Percentiles rank a stretch among this genome's conserved stretches.
Conservation (phyloP, 2,113 vertebrate genomes). For the Pterocles burchelli region DNA sequence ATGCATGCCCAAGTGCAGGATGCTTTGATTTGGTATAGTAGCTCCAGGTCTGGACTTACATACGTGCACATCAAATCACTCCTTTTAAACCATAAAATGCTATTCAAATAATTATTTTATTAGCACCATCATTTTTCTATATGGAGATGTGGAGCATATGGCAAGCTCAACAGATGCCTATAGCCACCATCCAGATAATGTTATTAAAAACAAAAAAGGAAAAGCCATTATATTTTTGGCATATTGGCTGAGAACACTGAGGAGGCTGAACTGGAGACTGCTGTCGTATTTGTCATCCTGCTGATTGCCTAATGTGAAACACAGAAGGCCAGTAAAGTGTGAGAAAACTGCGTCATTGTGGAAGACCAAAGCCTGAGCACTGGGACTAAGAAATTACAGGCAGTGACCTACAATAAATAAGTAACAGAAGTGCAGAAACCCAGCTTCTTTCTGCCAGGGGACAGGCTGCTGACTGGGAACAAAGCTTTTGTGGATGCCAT, state of each 20-base stretch:
- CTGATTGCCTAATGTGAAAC: constrained; percentile 36
- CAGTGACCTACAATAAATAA: neutral
- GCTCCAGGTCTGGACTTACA: neutral
- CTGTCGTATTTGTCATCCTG: constrained; percentile 8
- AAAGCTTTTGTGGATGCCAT: neutral
- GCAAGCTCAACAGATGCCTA: constrained; percentile 20
- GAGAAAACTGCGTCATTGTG: neutral
- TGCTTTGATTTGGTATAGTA: constrained; percentile 43
- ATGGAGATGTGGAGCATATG: constrained; percentile 23
- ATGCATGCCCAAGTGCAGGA: neutral
- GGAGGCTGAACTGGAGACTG: constrained; percentile 26
- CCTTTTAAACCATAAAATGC: constrained; percentile 14
- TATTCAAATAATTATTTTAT: constrained; percentile 61
- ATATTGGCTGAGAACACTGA: neutral
- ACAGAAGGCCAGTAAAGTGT: neutral
- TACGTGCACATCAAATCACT: neutral
- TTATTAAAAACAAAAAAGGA: neutral
- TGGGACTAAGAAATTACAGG: neutral
- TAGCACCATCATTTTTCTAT: constrained; percentile 17
- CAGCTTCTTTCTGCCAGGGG: neutral
- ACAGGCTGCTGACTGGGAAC: neutral
- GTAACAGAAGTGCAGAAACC: neutral
- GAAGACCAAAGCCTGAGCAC: neutral
- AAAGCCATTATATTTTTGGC: constrained; percentile 37
- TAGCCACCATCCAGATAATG: neutral